These are phyloP conservation scores for Artibeus lituratus DNA, from an alignment of 2,797 vertebrate species.

Conservation along the genomic window DNA sequence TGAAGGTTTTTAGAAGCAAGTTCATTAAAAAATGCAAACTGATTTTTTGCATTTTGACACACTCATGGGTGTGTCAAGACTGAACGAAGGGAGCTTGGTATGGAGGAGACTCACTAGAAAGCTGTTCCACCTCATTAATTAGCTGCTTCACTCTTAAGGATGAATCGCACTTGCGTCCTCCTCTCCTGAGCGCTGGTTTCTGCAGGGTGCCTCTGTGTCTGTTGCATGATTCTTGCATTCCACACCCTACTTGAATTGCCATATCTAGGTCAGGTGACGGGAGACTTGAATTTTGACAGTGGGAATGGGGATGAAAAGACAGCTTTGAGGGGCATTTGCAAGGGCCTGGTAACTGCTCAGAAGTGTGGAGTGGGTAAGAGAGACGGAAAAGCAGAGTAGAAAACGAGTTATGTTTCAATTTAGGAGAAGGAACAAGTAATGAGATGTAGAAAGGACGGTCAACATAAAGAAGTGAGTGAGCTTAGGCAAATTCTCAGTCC, in stretches of 20 bases:
- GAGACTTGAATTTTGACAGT: neutral
- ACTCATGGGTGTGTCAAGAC: neutral
- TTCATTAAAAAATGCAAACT: neutral
- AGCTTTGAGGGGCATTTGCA: neutral
- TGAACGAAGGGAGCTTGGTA: neutral
- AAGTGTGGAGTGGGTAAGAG: neutral
- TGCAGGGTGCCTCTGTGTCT: neutral
- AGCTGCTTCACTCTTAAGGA: neutral
- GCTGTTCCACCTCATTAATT: neutral
- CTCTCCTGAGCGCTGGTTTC: neutral
- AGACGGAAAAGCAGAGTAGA: neutral
- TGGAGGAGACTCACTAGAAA: neutral
- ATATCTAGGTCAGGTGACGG: neutral
- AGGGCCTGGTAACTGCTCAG: neutral
- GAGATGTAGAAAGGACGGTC: neutral
- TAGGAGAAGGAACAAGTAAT: neutral
- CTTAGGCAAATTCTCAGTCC: neutral
- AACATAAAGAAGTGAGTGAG: neutral
- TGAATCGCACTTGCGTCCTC: rapidly evolving
- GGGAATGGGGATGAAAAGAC: neutral
- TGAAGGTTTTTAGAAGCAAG: neutral
- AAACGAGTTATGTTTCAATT: neutral
- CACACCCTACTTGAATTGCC: neutral
- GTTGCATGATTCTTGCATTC: neutral
- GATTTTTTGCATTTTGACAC: too few relatives aligned